Evolutionary conservation across 1,140 invertebrate species (phyloP).

Genomic region (Eupristina koningsbergeri): DNA sequence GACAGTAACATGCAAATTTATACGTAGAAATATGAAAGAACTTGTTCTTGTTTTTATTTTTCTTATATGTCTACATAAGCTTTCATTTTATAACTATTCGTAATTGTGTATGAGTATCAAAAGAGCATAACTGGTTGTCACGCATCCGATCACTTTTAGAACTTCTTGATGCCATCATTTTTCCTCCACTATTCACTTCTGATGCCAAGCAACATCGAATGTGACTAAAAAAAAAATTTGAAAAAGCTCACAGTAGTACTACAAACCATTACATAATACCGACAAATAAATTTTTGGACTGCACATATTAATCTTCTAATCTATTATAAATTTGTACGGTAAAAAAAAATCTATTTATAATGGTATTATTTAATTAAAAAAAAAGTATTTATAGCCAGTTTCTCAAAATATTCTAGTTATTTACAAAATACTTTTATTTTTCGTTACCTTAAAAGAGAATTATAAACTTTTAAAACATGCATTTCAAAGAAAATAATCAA

Average conservation of each 20-base stretch:
- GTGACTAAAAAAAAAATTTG: neutral
- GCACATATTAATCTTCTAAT: too few relatives aligned
- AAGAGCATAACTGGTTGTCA: conserved; percentile 36
- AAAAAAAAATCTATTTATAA: too few relatives aligned
- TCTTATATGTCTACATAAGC: neutral
- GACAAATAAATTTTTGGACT: neutral
- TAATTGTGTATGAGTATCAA: neutral
- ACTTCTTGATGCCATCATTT: conserved; percentile 12
- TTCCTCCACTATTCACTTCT: neutral
- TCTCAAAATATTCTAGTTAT: too few relatives aligned
- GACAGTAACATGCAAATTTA: conserved; percentile 27
- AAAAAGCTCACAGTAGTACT: neutral
- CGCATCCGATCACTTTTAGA: conserved; percentile 28
- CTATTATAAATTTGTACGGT: too few relatives aligned
- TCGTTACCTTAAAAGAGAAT: too few relatives aligned
- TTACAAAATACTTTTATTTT: too few relatives aligned
- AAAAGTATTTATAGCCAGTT: too few relatives aligned
- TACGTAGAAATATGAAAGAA: neutral
- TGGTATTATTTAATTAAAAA: too few relatives aligned
- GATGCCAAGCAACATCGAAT: neutral
- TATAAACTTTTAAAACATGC: too few relatives aligned
- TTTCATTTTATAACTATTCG: conserved; percentile 43
- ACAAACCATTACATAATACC: neutral
- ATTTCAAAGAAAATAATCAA: too few relatives aligned
- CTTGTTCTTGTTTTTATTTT: neutral